Evolutionary conservation across 2,888 invertebrate species (phyloP), one percentile per base, ranked within the genome.

Genomic region (Alloplasta piceator): DNA sequence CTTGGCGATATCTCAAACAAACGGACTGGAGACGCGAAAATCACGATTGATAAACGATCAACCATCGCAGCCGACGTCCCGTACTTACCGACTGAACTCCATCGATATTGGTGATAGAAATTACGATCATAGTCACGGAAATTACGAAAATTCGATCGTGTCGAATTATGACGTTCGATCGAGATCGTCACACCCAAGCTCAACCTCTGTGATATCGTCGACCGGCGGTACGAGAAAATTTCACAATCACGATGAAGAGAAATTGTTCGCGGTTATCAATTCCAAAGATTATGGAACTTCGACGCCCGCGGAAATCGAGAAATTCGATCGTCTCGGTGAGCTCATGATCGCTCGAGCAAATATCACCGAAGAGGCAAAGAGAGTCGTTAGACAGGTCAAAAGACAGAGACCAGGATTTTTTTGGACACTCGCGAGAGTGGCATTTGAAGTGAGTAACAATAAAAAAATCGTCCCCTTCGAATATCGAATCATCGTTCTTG

Each of bases 381-480:
- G 91, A 52, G 87, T 89, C 0, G 90, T 87, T n/a, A 87, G 91
- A 66, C 88, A 90, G 81, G 86, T 88, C 41, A 87, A 86, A 55
- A 90, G 85, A 55, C 85, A 89, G 56, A 89, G 86, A 43, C 92
- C 92, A 1, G 92, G 91, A 63, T 90, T 91, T 73, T 92, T 91
- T 38, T 92, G 90, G 90, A 91, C 92, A 0, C 83, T 92, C 10
- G 91, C 89, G 1, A 88, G 87, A 68, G 83, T 91, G 2, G 85
- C 90, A 16, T 92, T 90, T 72, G 91, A 92, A 85, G 92, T 92
- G 84, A 85, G 77, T 83, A 16, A 67, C 39, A n/a, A n/a, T 36
- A 10, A 9, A 14, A 26, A 46, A 64, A 64, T 12, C 26, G 1
- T 26, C 26, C 26, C 26, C 3, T 26, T 26, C 1, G 26, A 26